Evolutionary conservation across 1,140 invertebrate genomes (phyloP), one percentile per base, ranked within the genome.

Genomic region (Glossosoma conforme): DNA sequence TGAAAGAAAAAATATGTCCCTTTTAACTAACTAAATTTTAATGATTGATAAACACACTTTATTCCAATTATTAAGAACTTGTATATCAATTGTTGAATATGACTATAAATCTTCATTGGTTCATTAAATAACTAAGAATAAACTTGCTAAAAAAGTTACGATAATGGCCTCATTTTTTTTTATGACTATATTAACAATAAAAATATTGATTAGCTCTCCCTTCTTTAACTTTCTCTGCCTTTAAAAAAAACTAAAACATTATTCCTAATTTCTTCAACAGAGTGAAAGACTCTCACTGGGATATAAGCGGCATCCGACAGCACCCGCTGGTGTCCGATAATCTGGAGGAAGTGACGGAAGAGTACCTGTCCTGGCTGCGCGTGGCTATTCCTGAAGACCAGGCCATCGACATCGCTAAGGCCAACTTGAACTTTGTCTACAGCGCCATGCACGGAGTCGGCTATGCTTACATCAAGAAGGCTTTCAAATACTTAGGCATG

Each of bases 401-500:
- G 20, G 61, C 67, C 6, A 66, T 74, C 59, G 60, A 78, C 11
- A 93, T 92, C 67, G 63, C 60, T 32, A 76, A 67, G 13, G 77
- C 81, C 2, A 66, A 73, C 17, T 62, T 93, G 3, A 79, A 78
- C 59, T 86, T 92, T 55, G 87, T 89, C 0, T 98, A 98, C 60
- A 97, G 94, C 33, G 89, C 97, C 0, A 95, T 99, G 88, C 97
- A 99, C 69, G 97, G 97, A 18, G 95, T 99, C 11, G 94, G 94
- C 1, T 86, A 91, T 65, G 67, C 80, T 8, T 97, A 84, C 66
- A 80, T 96, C 54, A 63, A 77, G 30, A 71, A 83, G 58, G 86
- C 89, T 4, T 91, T 98, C 61, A 72, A 85, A 60, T 65, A 67
- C 22, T 84, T 86, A 44, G 84, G 84, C 54, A 85, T 97, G 33